phyloP scores from a whole-genome alignment of 2,888 invertebrate species.

The Macrophya alboannulata region DNA sequence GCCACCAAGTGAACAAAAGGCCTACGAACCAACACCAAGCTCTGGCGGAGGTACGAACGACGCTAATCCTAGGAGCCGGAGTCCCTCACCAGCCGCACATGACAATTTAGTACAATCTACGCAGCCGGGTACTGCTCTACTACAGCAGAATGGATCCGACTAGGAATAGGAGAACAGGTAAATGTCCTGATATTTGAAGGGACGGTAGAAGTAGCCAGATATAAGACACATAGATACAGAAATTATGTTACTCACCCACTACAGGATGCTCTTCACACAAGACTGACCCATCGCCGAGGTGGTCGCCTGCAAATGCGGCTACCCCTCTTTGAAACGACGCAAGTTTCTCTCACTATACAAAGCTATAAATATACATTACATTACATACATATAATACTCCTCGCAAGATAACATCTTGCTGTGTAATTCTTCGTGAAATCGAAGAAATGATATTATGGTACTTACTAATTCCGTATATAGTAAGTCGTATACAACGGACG shows the following conservation, averaged over 20 bases:
- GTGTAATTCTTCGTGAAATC: constrained; percentile 39
- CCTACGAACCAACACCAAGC: constrained; percentile 83
- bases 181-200: constrained; percentile 53
- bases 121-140: constrained; percentile 84
- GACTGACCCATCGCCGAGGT: constrained; percentile 70
- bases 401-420: constrained; percentile 46
- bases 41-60: constrained; percentile 77
- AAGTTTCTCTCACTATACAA: constrained; percentile 46
- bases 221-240: constrained; percentile 58
- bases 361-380: constrained; percentile 43
- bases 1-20: constrained; percentile 89
- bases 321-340: constrained; percentile 40
- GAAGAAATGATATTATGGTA: neutral
- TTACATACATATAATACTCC: constrained; percentile 23
- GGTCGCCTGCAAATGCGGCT: constrained; percentile 62
- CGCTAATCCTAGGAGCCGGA: constrained; percentile 66
- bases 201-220: constrained; percentile 53
- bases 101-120: constrained; percentile 82
- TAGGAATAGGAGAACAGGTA: constrained; percentile 77
- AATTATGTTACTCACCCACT: constrained; percentile 59
- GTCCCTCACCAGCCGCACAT: constrained; percentile 74
- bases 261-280: constrained; percentile 65
- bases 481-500: constrained; percentile 42
- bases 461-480: constrained; percentile 32
- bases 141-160: constrained; percentile 92